Base-by-base conservation (phyloP, 2,888 invertebrate species). In the Eudemis profundana region DNA sequence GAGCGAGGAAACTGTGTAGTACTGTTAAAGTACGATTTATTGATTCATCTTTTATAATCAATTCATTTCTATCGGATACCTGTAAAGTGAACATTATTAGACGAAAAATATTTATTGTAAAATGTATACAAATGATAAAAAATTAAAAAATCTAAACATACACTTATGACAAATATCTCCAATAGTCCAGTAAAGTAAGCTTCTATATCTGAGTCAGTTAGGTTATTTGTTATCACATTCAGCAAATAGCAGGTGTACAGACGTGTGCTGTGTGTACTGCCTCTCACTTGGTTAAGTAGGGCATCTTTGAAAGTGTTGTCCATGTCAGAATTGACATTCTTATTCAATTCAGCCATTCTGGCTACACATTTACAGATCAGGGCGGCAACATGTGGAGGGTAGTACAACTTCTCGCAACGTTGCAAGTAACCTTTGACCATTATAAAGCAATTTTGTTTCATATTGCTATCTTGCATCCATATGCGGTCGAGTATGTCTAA, bases 21-120 rank as follows among this genome's bases (percentile, higher is more conserved):
- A 94, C 91, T 42, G 94, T 93, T 0, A 93, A 84, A 0, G 93
- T 93, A 75, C 94, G 87, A 68, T 94, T 94, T 0, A 86, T 83
- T 1, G 86, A 85, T 82, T 96, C 95, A 74, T 95, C 95, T 68
- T 87, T 86, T 53, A 89, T 72, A 72, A 93, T 85, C 38, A 87
- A 81, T 61, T 88, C 84, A 40, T 81, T 83, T 27, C 46, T 47
- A 21, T 84, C 78, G 23, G 87, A 76, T 27, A 90, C 85, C 86
- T 92, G 75, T 78, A 86, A 80, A 81, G 82, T n/a, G 64, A 84
- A 80, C 17, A 19, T 44, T 15, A 46, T n/a, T 27, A 14, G 19
- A 27, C 40, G 21, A 56, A 21, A 46, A 47, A 84, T 72, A 29
- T 59, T 21, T 33, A 14, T 10, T n/a, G n/a, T n/a, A 19, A 4